Base-by-base conservation (phyloP, 2,797 vertebrate species). In the Tachyglossus aculeatus region DNA sequence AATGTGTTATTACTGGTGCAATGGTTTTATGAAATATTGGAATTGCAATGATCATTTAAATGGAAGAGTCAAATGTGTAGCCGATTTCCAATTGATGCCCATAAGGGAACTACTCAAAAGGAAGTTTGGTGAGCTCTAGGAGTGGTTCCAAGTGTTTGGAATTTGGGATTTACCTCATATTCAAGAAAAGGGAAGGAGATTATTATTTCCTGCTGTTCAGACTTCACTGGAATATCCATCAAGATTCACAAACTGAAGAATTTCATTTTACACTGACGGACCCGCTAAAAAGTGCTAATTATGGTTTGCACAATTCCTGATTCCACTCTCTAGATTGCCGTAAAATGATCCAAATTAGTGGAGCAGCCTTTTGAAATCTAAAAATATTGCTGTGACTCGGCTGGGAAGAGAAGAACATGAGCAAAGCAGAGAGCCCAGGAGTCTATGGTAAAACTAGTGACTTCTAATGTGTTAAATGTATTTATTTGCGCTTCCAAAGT, bases 401-500 rank as follows among this genome's bases (percentile, higher is more conserved):
- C 34, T 37, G 65, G 74, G 40, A n/a, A 33, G 41, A 61, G 58
- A 67, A 81, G 53, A 1, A 52, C 54, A 78, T 38, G 38, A 55
- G 15, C 47, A 65, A 65, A 64, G 69, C 16, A 52, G 71, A 82
- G 80, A 21, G 77, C 2, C 24, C 62, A 53, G 66, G 65, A 81
- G 24, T 77, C 62, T 58, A 53, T 81, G 66, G 61, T 63, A 74
- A 80, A 86, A 80, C 72, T 48, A 29, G 58, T 85, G 82, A 82
- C 78, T 92, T 86, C 68, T 88, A 90, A 88, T 62, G 83, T 90
- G 85, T 86, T 89, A 90, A 92, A 86, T 81, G 65, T 91, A 88
- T 92, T 93, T 93, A 90, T 91, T 91, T 92, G 85, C 74, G 90
- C 86, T 89, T 92, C 81, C 81, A 87, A 90, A 92, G 87, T 93